Evolutionary conservation across 2,113 vertebrate species (phyloP).

Genomic region (Nipponia nippon): DNA sequence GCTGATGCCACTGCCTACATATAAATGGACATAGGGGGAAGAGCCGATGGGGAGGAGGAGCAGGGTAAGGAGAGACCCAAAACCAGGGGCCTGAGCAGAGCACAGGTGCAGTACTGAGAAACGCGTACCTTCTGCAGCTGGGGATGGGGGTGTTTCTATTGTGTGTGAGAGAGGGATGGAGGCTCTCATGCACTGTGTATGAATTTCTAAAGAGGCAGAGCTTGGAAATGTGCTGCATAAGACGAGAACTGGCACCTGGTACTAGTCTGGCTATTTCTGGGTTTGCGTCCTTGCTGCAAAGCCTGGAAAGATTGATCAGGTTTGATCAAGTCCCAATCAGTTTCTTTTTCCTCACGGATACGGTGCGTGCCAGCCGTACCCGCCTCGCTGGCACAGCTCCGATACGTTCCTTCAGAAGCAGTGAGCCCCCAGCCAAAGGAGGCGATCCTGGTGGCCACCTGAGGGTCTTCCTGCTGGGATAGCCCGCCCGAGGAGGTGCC

Average conservation of each 20-base stretch:
- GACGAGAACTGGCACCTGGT: neutral
- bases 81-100: neutral
- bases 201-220: conserved; percentile 23
- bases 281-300: neutral
- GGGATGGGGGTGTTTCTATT: neutral
- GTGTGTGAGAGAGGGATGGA: neutral
- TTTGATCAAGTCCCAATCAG: neutral
- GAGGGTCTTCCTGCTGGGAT: neutral
- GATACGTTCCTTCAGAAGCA: neutral
- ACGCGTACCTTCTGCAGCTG: neutral
- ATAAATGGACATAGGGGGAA: neutral
- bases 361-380: neutral
- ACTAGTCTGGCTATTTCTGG: neutral
- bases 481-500: neutral
- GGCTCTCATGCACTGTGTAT: neutral
- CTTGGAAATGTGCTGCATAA: neutral
- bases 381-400: neutral
- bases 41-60: neutral
- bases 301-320: neutral
- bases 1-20: neutral
- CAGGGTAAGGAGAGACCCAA: neutral
- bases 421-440: neutral
- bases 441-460: neutral
- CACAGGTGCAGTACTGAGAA: neutral
- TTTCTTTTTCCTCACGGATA: neutral